A percentile compares a stretch with the other conserved stretches of the same genome.
Evolutionary conservation across 1,140 invertebrate genomes (phyloP).

Genomic region (Dolichoris vasculosae): DNA sequence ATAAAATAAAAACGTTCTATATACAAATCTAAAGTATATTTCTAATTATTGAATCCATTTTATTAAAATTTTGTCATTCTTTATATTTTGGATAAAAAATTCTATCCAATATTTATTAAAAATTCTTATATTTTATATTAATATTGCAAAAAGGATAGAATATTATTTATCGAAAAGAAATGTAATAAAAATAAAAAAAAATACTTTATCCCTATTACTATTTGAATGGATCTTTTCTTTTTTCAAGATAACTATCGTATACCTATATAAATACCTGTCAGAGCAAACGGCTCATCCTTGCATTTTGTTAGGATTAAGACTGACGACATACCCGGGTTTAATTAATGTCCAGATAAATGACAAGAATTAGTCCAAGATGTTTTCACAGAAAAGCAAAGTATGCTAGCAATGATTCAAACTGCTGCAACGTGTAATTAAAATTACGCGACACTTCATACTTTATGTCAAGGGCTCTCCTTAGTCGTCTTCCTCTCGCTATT

Average conservation of each 20-base stretch:
- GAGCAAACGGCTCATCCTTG: conserved; percentile 49
- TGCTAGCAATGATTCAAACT: conserved; percentile 62
- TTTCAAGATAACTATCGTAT: neutral
- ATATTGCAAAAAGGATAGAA: no score
- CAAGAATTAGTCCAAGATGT: conserved; percentile 68
- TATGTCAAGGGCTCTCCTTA: conserved; percentile 43
- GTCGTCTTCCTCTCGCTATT: neutral
- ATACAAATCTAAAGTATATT: no score
- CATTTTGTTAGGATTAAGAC: conserved; percentile 63
- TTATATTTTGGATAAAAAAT: no score
- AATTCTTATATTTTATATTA: no score
- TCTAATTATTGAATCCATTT: no score
- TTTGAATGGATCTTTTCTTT: conserved; percentile 24
- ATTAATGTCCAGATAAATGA: conserved; percentile 67
- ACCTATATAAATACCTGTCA: neutral
- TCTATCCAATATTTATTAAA: no score
- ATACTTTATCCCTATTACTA: conserved; percentile 5
- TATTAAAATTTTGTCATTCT: no score
- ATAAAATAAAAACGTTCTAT: no score
- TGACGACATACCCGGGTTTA: conserved; percentile 67
- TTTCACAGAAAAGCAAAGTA: conserved; percentile 54
- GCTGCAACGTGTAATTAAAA: conserved; percentile 68
- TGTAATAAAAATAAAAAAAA: neutral
- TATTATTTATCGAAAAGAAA: neutral
- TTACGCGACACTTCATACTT: conserved; percentile 66